Evolutionary conservation across 2,797 vertebrate genomes (phyloP), one percentile per base, ranked within the genome.

Genomic region (Melopsittacus undulatus): DNA sequence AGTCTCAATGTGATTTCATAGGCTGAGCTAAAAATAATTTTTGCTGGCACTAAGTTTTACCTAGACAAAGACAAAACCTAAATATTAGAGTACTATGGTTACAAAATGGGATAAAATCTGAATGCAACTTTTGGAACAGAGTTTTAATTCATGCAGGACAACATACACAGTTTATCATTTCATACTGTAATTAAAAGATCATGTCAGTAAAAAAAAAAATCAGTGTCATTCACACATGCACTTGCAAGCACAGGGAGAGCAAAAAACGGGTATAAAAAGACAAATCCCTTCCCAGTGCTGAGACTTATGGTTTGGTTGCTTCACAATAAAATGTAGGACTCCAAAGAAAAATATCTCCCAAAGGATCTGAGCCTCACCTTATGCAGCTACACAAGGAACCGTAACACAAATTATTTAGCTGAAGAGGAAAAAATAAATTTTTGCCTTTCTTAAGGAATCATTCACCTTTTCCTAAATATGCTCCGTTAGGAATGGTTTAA

Each of bases 11-110:
- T 68, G 69, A 85, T 91, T 86, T 89, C 76, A 78, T 17, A 85
- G 85, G 72, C 80, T 5, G 21, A 95, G 36, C 48, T 88, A 93
- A 90, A 96, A 94, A 91, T 90, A 91, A 51, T 68, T 86, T 83
- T 77, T 92, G 24, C 56, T 87, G 51, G 66, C 49, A 87, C 23
- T 9, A 79, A 76, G 61, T 84, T 89, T 67, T 89, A 66, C 63
- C 18, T 52, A 85, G 73, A 85, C 13, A 87, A 83, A 59, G 48
- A 26, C 40, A 85, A 77, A 77, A n/a, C 19, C 40, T 80, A 74
- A 87, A 70, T 74, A 90, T 68, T 83, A 87, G 42, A 76, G 26
- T 72, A 67, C 45, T 64, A n/a, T 23, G 68, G 45, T 68, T 72
- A 89, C 20, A 81, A 78, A 94, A 68, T 18, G 23, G 48, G 49